A percentile compares a stretch with the other conserved stretches of the same genome.
phyloP scores from a whole-genome alignment of 2,113 vertebrate species.

The Chinchilla lanigera region DNA sequence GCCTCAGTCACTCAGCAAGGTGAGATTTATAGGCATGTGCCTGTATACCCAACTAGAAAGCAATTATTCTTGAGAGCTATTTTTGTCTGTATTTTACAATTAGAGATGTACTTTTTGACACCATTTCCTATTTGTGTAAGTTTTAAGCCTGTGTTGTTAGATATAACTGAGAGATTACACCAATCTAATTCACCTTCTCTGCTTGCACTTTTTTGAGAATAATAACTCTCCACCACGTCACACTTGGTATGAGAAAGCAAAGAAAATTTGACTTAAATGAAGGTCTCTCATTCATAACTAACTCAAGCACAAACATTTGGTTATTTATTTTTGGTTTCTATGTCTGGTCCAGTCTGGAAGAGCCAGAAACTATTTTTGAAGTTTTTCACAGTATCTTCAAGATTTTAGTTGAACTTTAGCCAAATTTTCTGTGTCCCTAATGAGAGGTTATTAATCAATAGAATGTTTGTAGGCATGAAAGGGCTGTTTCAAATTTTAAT shows the following conservation, averaged over 20 bases:
- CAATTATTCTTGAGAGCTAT: background rate
- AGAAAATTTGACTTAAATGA: background rate
- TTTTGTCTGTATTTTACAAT: background rate
- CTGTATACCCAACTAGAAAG: background rate
- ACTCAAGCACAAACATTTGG: background rate
- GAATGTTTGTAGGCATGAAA: slow-evolving; percentile 76
- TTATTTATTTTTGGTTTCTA: background rate
- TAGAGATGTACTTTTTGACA: background rate
- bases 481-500: slow-evolving; percentile 80
- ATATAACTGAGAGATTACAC: background rate
- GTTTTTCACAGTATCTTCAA: slow-evolving; percentile 38
- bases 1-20: background rate
- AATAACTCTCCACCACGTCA: background rate
- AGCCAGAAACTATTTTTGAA: slow-evolving; percentile 56
- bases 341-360: background rate
- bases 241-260: background rate
- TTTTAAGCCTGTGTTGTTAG: background rate
- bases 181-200: slow-evolving; percentile 4
- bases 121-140: background rate
- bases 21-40: background rate
- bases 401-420: slow-evolving; percentile 65
- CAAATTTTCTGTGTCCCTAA: slow-evolving; percentile 76
- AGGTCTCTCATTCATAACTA: slow-evolving; percentile 29
- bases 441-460: slow-evolving; percentile 81
- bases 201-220: background rate